Evolutionary conservation across 2,113 vertebrate species (phyloP).

Genomic region (Lates calcarifer): DNA sequence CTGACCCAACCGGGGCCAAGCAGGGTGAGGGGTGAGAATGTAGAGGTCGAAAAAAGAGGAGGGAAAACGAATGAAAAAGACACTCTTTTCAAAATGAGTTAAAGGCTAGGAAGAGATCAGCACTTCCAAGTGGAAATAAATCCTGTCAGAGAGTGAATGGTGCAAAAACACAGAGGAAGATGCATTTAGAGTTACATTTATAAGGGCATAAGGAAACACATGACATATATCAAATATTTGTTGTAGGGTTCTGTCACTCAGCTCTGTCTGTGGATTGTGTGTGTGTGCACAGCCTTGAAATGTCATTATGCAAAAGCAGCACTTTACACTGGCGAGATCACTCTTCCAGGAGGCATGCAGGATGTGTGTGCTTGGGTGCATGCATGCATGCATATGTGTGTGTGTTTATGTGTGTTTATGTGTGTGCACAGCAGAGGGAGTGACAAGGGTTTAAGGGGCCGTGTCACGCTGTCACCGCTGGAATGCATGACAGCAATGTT

Average conservation of each 20-base stretch:
- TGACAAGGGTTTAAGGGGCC: conserved; percentile 68
- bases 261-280: conserved; percentile 42
- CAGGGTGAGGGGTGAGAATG: conserved; percentile 65
- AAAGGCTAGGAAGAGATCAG: conserved; percentile 27
- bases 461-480: conserved; percentile 72
- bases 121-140: conserved; percentile 44
- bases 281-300: conserved; percentile 37
- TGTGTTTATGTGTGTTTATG: conserved; percentile 15
- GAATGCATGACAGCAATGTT: conserved; percentile 77
- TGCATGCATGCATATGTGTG: conserved; percentile 7
- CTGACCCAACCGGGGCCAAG: conserved; percentile 52
- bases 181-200: conserved; percentile 24
- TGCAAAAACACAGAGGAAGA: background rate
- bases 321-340: conserved; percentile 26
- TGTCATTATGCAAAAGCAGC: conserved; percentile 49
- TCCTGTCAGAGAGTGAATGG: background rate
- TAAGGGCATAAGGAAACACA: conserved; percentile 22
- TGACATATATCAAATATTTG: conserved; percentile 37
- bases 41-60: conserved; percentile 56
- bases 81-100: conserved; percentile 25
- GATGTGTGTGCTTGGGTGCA: conserved; percentile 28
- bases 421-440: conserved; percentile 38
- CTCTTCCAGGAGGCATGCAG: conserved; percentile 42
- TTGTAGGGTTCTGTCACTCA: conserved; percentile 33
- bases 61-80: conserved; percentile 34